Conservation (phyloP, 2,797 vertebrate species). For the Cryptoprocta ferox region DNA sequence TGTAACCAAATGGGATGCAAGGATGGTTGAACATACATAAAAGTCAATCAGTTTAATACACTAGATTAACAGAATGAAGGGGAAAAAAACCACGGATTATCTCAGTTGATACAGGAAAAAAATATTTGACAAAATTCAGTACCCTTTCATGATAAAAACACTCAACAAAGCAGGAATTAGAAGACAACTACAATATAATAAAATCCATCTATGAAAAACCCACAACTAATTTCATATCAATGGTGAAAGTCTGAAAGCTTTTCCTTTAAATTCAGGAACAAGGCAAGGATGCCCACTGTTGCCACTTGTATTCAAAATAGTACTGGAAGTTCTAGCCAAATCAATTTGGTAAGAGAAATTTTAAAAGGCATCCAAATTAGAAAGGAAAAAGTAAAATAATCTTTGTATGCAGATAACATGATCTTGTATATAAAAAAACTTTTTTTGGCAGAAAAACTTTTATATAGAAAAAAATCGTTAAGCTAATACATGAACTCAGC, state of each 20-base stretch:
- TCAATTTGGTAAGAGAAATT: background rate
- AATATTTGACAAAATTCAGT: background rate
- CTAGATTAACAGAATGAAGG: background rate
- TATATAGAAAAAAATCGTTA: background rate
- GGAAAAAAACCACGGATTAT: background rate
- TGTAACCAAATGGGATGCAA: background rate
- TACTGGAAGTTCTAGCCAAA: background rate
- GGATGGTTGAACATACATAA: background rate
- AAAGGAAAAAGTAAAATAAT: conserved; percentile 26
- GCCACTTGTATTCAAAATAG: background rate
- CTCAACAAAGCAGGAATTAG: conserved; percentile 6
- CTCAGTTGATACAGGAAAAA: background rate
- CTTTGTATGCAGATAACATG: background rate
- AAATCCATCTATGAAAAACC: background rate
- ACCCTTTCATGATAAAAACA: background rate
- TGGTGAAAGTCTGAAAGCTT: background rate
- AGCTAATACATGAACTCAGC: background rate
- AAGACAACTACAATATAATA: background rate
- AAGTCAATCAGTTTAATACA: background rate
- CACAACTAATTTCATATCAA: background rate
- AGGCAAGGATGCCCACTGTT: background rate
- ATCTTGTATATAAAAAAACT: background rate
- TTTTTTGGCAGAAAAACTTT: background rate
- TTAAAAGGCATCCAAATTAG: background rate
- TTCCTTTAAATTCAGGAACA: background rate